Evolutionary conservation across 2,113 vertebrate species (phyloP).

Genomic region (Syrmaticus mikado): DNA sequence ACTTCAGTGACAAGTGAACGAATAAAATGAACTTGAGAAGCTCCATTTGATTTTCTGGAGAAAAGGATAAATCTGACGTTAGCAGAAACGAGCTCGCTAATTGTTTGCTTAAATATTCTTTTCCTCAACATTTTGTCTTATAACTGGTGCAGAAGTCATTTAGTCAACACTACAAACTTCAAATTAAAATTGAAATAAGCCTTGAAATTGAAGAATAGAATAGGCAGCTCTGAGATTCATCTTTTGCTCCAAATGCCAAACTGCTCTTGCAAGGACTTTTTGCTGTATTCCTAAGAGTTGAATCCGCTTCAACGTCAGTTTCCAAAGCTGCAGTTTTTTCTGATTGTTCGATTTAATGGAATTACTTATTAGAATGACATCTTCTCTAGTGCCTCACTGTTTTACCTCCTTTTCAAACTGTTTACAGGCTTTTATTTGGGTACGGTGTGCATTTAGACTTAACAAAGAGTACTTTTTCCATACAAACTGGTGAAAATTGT

Average conservation of each 20-base stretch:
- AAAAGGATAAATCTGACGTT: constrained; percentile 38
- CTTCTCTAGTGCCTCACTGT: not conserved
- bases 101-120: constrained; percentile 66
- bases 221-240: constrained; percentile 12
- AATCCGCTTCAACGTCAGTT: constrained; percentile 3
- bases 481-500: not conserved
- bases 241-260: constrained; percentile 30
- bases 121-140: constrained; percentile 53
- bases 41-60: constrained; percentile 21
- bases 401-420: not conserved
- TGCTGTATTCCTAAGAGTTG: constrained; percentile 21
- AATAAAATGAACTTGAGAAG: constrained; percentile 53
- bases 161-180: constrained; percentile 29
- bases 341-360: not conserved
- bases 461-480: not conserved
- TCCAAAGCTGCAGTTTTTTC: constrained; percentile 8
- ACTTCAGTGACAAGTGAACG: constrained; percentile 5
- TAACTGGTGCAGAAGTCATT: constrained; percentile 11
- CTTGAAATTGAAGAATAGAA: constrained; percentile 36
- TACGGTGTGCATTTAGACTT: not conserved
- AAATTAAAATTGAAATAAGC: constrained; percentile 59
- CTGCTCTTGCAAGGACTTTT: constrained; percentile 2
- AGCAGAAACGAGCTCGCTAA: not conserved
- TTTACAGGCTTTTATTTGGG: not conserved
- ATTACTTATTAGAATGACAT: not conserved